Percentiles rank a stretch among this genome's conserved stretches.
phyloP scores from a whole-genome alignment of 2,113 vertebrate species.

The Deroptyus accipitrinus region DNA sequence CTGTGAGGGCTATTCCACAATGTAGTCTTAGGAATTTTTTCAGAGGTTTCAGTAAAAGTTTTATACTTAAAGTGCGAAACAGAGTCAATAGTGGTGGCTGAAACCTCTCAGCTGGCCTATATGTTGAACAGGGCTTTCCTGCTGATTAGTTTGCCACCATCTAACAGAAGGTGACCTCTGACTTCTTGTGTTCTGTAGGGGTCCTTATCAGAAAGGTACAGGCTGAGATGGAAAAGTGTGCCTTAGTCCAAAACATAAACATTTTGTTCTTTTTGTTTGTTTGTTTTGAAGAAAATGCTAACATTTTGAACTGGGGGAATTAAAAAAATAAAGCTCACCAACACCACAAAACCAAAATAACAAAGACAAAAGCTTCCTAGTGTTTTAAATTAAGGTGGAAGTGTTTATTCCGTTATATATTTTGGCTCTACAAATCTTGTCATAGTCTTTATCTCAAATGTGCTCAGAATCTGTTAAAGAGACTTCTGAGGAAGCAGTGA shows the following conservation, averaged over 20 bases:
- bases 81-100: background rate
- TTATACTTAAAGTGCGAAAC: background rate
- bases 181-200: background rate
- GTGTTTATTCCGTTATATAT: background rate
- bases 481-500: background rate
- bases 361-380: background rate
- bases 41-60: background rate
- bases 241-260: background rate
- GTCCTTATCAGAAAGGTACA: background rate
- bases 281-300: background rate
- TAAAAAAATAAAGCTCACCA: fast-evolving
- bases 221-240: background rate
- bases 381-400: background rate
- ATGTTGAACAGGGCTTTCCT: background rate
- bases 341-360: fast-evolving
- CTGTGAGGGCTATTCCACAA: background rate
- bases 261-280: background rate
- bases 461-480: background rate
- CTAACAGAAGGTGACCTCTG: background rate
- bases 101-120: background rate
- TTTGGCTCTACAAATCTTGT: background rate
- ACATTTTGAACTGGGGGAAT: background rate
- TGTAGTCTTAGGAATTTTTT: background rate
- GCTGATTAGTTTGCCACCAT: background rate
- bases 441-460: background rate